These are phyloP conservation scores for Emmelina monodactyla DNA, from an alignment of 2,888 invertebrate genomes.

Conservation along the genomic window DNA sequence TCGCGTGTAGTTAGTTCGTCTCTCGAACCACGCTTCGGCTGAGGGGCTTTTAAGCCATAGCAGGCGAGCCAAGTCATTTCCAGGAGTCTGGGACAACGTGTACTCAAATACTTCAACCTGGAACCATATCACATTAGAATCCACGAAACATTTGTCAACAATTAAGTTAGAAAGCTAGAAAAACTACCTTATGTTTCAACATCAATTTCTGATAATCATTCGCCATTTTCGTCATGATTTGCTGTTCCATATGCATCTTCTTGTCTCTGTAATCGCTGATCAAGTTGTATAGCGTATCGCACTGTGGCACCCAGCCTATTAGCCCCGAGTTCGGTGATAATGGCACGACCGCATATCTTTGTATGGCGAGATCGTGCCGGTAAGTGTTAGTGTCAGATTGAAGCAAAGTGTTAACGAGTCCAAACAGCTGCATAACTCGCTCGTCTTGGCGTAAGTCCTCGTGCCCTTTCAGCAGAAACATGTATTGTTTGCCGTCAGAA, in stretches of 20 bases:
- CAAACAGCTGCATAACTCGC: conserved; percentile 97
- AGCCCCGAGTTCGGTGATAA: conserved; percentile 97
- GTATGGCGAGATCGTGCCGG: conserved; percentile 78
- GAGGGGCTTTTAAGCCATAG: conserved; percentile 98
- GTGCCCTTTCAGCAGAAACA: conserved; percentile 98
- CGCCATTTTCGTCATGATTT: conserved; percentile 96
- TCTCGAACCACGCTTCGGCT: conserved; percentile 98
- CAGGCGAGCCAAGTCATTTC: conserved; percentile 91
- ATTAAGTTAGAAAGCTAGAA: conserved; percentile 1
- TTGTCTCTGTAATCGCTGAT: conserved; percentile 98
- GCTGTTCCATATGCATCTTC: conserved; percentile 95
- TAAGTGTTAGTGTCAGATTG: conserved; percentile 95
- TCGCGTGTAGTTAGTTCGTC: conserved; percentile 95
- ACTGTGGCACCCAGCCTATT: conserved; percentile 99
- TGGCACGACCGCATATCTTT: conserved; percentile 97
- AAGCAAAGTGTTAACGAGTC: conserved; percentile 94
- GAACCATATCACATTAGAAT: too few relatives aligned
- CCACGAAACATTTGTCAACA: too few relatives aligned
- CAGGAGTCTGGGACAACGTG: conserved; percentile 91
- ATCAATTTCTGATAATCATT: conserved; percentile 97
- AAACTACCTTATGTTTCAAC: conserved; percentile 89
- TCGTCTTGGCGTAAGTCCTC: conserved; percentile 99
- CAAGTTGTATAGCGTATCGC: conserved; percentile 96
- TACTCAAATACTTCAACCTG: conserved; percentile 97
- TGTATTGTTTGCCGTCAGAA: conserved; percentile 96